These are phyloP conservation scores for Stictonetta naevosa DNA, from an alignment of 2,113 vertebrate species.

Conservation along the genomic window DNA sequence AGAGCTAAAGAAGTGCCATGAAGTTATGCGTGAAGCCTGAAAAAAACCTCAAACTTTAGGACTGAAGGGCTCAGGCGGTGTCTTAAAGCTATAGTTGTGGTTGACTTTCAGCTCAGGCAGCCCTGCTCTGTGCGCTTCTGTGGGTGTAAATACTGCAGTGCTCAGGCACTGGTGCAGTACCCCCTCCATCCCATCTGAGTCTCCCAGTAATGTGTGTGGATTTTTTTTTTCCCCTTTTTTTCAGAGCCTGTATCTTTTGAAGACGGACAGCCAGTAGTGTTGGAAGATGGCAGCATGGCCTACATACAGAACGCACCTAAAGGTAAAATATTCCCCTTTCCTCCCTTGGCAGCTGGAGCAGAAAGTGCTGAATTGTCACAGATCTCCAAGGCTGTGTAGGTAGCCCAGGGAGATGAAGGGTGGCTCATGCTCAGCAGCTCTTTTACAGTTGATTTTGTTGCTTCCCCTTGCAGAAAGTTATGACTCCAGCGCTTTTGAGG, in stretches of 20 bases:
- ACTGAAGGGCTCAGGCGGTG: background rate
- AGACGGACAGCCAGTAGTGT: conserved; percentile 81
- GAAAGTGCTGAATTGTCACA: background rate
- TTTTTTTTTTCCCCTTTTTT: background rate
- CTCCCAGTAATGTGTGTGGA: background rate
- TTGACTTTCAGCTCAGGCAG: background rate
- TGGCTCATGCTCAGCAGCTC: background rate
- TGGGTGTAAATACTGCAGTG: background rate
- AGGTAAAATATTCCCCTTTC: conserved; percentile 66
- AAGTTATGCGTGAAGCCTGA: background rate
- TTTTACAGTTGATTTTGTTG: background rate
- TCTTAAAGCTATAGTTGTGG: background rate
- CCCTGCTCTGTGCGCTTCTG: background rate
- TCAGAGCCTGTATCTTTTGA: conserved; percentile 81
- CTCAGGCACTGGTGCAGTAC: background rate
- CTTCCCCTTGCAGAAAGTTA: conserved; percentile 72
- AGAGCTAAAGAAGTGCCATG: background rate
- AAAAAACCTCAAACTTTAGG: background rate
- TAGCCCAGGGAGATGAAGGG: background rate
- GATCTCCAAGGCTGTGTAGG: background rate
- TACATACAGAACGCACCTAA: conserved; percentile 80
- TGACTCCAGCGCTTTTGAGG: conserved; percentile 78
- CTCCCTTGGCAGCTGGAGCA: background rate
- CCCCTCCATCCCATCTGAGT: background rate
- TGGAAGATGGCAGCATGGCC: conserved; percentile 82